Evolutionary conservation across 2,113 vertebrate species (phyloP).

Genomic region (Axis porcinus): DNA sequence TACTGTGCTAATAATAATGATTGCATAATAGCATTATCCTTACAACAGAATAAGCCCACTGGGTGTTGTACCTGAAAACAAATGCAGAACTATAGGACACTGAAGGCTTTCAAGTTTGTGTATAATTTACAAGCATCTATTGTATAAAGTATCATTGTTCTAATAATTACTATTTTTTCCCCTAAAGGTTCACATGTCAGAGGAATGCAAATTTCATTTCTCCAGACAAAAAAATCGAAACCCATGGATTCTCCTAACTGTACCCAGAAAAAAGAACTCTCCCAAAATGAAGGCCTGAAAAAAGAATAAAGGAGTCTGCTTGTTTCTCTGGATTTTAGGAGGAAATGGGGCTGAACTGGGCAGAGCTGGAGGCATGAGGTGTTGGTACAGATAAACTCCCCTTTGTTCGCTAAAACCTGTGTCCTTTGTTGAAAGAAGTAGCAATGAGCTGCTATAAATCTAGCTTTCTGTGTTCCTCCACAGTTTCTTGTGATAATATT

Average conservation of each 20-base stretch:
- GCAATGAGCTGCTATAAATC: slow-evolving; percentile 56
- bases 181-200: neutral
- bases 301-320: neutral
- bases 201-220: neutral
- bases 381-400: slow-evolving; percentile 48
- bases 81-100: neutral
- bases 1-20: slow-evolving; percentile 36
- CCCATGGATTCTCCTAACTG: neutral
- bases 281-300: neutral
- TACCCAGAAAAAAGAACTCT: neutral
- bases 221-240: neutral
- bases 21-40: neutral
- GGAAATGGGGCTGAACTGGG: neutral
- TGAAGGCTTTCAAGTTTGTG: neutral
- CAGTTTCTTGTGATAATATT: slow-evolving; percentile 66
- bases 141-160: neutral
- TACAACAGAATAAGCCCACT: neutral
- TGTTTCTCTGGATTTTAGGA: neutral
- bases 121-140: neutral
- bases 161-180: neutral
- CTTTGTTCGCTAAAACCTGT: slow-evolving; percentile 41
- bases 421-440: slow-evolving; percentile 61
- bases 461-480: slow-evolving; percentile 64
- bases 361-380: neutral
- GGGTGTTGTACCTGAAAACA: slow-evolving; percentile 13